Evolutionary conservation across 2,113 vertebrate species (phyloP), one percentile per base, ranked within the genome.

Genomic region (Campylomormyrus numenius): DNA sequence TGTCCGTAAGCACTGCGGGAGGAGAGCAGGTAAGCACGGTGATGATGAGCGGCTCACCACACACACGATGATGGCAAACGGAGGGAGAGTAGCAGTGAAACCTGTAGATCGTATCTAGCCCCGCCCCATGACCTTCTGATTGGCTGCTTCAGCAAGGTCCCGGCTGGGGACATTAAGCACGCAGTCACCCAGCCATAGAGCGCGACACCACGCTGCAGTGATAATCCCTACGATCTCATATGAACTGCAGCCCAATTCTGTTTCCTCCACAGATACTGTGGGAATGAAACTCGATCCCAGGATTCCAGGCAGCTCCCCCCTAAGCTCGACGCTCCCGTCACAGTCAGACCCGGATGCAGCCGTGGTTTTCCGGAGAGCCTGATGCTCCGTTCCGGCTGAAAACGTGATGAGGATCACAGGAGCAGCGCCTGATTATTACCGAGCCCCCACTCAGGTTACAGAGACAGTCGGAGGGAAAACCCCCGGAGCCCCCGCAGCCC

Each of bases 1-100:
- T 1, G 98, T 99, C 93, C 98, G 96, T 94, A 99, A 95, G 96
- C 98, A 99, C 98, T 99, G 94, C 19, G 85, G 52, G 87, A 90
- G 5, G 86, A 52, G 88, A 11, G 80, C 15, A n/a, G 45, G 42
- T 11, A 3, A 85, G 42, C 80, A 3, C 5, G 1, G 13, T 24
- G 24, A 66, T 10, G 24, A n/a, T 10, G 8, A 10, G 24, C 3
- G 24, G 7, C 58, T 62, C 58, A 3, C 1, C 52, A 66, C 31
- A 7, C 53, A 27, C 27, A 5, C 27, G 8, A 74, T 5, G n/a
- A 35, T 74, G 66, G 66, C 27, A 11, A 74, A 31, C 10, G 0
- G 62, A 70, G 62, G 0, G 3, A 35, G 66, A 35, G 3, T 74
- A 11, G 66, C 66, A 35, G 66, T 3, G 66, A 74, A 31, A 70